phyloP scores from a whole-genome alignment of 2,113 vertebrate genomes.

The Albula goreensis region DNA sequence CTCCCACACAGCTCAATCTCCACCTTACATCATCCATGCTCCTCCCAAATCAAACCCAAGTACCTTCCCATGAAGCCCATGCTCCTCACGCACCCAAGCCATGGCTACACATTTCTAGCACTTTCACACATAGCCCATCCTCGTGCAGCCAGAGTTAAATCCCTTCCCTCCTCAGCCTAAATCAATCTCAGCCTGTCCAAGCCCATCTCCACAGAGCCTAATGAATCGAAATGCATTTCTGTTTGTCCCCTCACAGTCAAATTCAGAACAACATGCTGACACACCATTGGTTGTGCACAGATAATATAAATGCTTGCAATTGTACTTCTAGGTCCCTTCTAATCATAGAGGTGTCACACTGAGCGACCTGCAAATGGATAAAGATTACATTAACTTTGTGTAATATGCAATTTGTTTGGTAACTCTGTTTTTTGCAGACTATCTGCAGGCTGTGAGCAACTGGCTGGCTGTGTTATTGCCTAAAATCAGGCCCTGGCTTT shows the following conservation, averaged over 20 bases:
- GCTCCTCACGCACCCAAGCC: too few relatives aligned
- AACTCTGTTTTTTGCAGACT: constrained; percentile 70
- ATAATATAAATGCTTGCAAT: too few relatives aligned
- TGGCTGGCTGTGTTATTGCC: constrained; percentile 87
- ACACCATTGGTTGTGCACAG: neutral
- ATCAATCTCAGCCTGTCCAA: too few relatives aligned
- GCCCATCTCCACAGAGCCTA: too few relatives aligned
- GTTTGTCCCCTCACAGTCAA: too few relatives aligned
- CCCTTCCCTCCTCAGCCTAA: too few relatives aligned
- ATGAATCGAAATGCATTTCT: too few relatives aligned
- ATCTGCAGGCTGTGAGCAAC: constrained; percentile 80
- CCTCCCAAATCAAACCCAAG: neutral
- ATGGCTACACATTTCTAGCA: neutral
- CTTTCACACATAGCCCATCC: neutral
- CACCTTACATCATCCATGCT: neutral
- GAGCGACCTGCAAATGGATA: neutral
- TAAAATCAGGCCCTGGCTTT: constrained; percentile 83
- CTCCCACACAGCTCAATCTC: neutral
- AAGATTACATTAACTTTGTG: neutral
- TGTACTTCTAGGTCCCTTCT: neutral
- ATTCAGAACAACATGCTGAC: neutral
- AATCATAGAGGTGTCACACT: neutral
- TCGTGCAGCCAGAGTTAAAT: too few relatives aligned
- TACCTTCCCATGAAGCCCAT: too few relatives aligned
- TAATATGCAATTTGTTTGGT: neutral